These are phyloP conservation scores for Thumatha senex DNA, from an alignment of 2,888 invertebrate genomes.

Conservation along the genomic window DNA sequence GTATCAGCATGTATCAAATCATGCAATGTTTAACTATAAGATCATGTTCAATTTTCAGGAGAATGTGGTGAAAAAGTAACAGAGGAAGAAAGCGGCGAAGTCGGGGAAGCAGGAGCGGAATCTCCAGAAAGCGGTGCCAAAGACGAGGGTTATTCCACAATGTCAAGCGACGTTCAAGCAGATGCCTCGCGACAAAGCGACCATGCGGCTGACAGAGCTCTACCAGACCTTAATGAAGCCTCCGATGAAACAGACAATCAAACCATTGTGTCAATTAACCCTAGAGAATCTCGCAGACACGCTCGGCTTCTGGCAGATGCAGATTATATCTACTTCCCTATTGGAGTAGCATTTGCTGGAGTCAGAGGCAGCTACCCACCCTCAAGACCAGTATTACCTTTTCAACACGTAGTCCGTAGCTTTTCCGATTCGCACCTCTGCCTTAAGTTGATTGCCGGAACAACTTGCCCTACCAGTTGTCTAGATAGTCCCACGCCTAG, in stretches of 20 bases:
- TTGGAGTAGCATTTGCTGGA: constrained; percentile 85
- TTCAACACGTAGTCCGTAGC: constrained; percentile 89
- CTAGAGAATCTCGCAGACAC: constrained; percentile 76
- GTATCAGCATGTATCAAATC: neutral
- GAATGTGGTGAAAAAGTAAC: constrained; percentile 61
- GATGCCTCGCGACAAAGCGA: constrained; percentile 86
- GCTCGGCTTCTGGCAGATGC: constrained; percentile 85
- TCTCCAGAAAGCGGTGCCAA: constrained; percentile 90
- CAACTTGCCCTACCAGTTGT: constrained; percentile 79
- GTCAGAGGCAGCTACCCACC: constrained; percentile 90
- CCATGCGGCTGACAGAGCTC: constrained; percentile 79
- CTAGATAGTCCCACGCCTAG: constrained; percentile 84
- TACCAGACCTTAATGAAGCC: constrained; percentile 89
- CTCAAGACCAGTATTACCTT: constrained; percentile 86
- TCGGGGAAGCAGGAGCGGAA: constrained; percentile 87
- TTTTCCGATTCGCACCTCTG: constrained; percentile 90
- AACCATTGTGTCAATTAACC: constrained; percentile 79
- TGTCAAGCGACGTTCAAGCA: constrained; percentile 92
- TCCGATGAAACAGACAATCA: constrained; percentile 88
- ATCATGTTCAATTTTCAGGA: constrained; percentile 43
- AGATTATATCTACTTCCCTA: constrained; percentile 87
- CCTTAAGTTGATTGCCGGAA: constrained; percentile 86
- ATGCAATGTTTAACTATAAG: too few species aligned
- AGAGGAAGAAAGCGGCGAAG: constrained; percentile 78
- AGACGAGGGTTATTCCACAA: constrained; percentile 92